phyloP scores from a whole-genome alignment of 1,140 invertebrate genomes.

The Hyphantria cunea region DNA sequence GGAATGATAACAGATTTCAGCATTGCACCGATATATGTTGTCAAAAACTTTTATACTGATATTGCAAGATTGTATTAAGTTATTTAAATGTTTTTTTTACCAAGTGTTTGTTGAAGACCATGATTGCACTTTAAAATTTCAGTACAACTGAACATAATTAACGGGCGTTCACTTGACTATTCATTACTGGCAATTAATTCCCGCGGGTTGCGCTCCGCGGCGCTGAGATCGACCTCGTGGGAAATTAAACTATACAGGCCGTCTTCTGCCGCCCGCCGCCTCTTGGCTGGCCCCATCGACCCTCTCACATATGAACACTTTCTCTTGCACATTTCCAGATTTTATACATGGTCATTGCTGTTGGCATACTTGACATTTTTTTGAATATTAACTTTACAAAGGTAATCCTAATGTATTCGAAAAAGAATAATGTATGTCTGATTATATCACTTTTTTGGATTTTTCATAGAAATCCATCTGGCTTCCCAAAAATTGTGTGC shows the following conservation, averaged over 20 bases:
- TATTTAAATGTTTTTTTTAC: too few relatives aligned
- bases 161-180: conserved; percentile 79
- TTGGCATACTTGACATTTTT: too few relatives aligned
- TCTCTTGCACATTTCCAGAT: conserved; percentile 71
- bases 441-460: too few relatives aligned
- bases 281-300: conserved; percentile 50
- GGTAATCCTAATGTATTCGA: too few relatives aligned
- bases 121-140: conserved; percentile 48
- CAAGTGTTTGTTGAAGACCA: conserved; percentile 9
- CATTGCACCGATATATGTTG: background rate
- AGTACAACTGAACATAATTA: conserved; percentile 75
- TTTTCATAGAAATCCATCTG: too few relatives aligned
- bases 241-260: conserved; percentile 81
- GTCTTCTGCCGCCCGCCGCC: conserved; percentile 64
- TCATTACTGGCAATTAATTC: conserved; percentile 82
- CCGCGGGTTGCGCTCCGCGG: conserved; percentile 76
- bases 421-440: too few relatives aligned
- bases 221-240: conserved; percentile 81
- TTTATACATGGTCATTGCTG: conserved; percentile 62
- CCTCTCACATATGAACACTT: conserved; percentile 74
- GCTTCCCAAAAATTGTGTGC: too few relatives aligned
- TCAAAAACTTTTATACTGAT: too few relatives aligned
- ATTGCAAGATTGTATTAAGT: too few relatives aligned
- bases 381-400: too few relatives aligned
- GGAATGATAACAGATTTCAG: too few relatives aligned